These are phyloP conservation scores for Leptinotarsa peninsularis DNA, from an alignment of 2,888 invertebrate genomes.

Conservation along the genomic window DNA sequence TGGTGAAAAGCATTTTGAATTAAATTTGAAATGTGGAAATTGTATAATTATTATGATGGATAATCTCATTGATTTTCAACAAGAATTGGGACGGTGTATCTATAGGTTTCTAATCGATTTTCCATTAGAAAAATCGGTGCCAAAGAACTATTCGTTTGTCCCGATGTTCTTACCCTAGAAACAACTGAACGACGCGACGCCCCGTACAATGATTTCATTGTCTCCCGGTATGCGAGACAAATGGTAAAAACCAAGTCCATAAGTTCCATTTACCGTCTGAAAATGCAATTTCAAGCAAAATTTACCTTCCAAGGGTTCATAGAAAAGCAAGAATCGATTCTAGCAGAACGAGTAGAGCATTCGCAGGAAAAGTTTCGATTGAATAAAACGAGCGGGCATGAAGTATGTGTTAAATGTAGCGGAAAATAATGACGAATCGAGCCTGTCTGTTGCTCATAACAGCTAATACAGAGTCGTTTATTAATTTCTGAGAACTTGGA, in stretches of 20 bases:
- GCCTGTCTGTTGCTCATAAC: conserved; percentile 68
- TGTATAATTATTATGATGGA: too few relatives aligned
- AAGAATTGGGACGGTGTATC: too few relatives aligned
- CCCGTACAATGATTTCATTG: too few relatives aligned
- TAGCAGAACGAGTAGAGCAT: conserved; percentile 23
- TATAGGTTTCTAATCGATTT: too few relatives aligned
- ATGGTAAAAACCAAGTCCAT: background rate
- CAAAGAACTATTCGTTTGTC: too few relatives aligned
- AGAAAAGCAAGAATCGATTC: conserved; percentile 33
- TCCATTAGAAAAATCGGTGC: too few relatives aligned
- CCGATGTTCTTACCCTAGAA: too few relatives aligned
- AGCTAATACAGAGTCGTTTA: conserved; percentile 68
- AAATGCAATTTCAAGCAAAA: conserved; percentile 30
- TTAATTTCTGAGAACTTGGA: conserved; percentile 65
- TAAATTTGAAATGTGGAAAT: too few relatives aligned
- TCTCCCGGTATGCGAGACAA: too few relatives aligned
- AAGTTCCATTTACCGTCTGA: conserved; percentile 7
- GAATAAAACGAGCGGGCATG: conserved; percentile 62
- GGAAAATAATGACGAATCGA: conserved; percentile 70
- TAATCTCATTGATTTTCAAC: too few relatives aligned
- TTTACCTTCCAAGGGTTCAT: conserved; percentile 19
- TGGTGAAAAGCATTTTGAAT: too few relatives aligned
- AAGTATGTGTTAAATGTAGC: conserved; percentile 69
- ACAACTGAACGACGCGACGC: too few relatives aligned
- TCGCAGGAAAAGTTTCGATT: conserved; percentile 40